Evolutionary conservation across 2,113 vertebrate genomes (phyloP).

Genomic region (Percopsis transmontana): DNA sequence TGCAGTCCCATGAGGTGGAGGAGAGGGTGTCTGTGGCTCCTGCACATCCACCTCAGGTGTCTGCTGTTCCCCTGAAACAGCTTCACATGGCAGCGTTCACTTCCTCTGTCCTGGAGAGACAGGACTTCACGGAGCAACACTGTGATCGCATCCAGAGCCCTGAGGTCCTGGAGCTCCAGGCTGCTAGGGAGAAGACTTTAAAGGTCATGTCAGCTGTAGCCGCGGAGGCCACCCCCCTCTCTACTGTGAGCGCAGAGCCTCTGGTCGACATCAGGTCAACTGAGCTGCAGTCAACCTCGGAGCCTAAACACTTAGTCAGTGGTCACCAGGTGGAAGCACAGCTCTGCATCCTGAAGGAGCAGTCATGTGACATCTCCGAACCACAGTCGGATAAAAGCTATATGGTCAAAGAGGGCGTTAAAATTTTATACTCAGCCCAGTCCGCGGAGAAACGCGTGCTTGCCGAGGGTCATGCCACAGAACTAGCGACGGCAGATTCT

Average conservation of each 20-base stretch:
- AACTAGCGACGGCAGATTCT: constrained; percentile 60
- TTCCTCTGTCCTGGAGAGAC: constrained; percentile 76
- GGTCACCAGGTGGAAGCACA: constrained; percentile 74
- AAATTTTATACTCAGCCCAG: constrained; percentile 76
- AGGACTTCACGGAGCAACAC: constrained; percentile 80
- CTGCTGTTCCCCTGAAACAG: constrained; percentile 68
- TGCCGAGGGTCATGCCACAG: constrained; percentile 67
- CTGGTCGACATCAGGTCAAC: constrained; percentile 51
- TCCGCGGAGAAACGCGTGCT: constrained; percentile 70
- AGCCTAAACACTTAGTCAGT: constrained; percentile 72
- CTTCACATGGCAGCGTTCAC: constrained; percentile 74
- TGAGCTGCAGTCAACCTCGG: constrained; percentile 52
- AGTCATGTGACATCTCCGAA: constrained; percentile 62
- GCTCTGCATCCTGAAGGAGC: constrained; percentile 76
- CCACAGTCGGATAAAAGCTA: constrained; percentile 71
- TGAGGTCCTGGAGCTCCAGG: constrained; percentile 63
- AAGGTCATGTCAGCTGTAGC: constrained; percentile 72
- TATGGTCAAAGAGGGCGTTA: constrained; percentile 75
- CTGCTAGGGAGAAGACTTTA: constrained; percentile 58
- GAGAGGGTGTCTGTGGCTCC: constrained; percentile 68
- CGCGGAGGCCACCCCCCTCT: constrained; percentile 73
- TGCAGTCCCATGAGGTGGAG: constrained; percentile 74
- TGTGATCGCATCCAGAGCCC: constrained; percentile 76
- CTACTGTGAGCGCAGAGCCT: constrained; percentile 61
- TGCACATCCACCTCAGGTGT: constrained; percentile 50